Evolutionary conservation across 2,113 vertebrate genomes (phyloP).

Genomic region (Leiothrix lutea): DNA sequence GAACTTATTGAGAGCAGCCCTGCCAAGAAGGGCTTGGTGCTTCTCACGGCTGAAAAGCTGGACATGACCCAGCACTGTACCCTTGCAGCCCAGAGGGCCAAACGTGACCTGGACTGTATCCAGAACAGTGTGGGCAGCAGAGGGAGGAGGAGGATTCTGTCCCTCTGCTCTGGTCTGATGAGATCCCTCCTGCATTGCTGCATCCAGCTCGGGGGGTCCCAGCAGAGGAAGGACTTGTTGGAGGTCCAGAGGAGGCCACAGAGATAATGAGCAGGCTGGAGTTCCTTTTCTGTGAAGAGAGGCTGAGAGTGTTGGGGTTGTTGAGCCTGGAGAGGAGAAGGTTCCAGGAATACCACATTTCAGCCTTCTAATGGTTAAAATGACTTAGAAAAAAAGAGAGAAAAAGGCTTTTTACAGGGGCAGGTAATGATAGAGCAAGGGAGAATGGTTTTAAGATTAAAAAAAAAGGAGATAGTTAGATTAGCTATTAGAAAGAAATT

Average conservation of each 20-base stretch:
- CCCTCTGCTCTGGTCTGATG: not conserved
- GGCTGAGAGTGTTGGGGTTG: not conserved
- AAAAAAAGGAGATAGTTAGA: not conserved
- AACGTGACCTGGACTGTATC: accelerated
- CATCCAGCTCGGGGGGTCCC: no score
- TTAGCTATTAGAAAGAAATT: not conserved
- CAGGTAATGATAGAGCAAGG: not conserved
- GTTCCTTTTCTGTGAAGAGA: not conserved
- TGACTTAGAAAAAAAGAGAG: not conserved
- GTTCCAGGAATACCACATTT: not conserved
- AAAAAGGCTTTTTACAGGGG: not conserved
- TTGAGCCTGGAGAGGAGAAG: not conserved
- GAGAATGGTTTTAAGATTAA: not conserved
- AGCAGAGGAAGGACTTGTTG: not conserved
- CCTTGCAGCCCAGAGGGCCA: not conserved
- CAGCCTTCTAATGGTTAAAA: no score
- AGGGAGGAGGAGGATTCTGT: not conserved
- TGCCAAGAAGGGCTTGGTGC: not conserved
- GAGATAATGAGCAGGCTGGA: not conserved
- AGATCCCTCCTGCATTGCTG: not conserved
- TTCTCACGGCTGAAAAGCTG: not conserved
- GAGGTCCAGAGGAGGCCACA: not conserved
- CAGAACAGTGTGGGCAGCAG: accelerated
- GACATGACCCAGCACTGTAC: not conserved
- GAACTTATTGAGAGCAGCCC: no score